phyloP scores from a whole-genome alignment of 2,888 invertebrate genomes.

The Patella depressa region DNA sequence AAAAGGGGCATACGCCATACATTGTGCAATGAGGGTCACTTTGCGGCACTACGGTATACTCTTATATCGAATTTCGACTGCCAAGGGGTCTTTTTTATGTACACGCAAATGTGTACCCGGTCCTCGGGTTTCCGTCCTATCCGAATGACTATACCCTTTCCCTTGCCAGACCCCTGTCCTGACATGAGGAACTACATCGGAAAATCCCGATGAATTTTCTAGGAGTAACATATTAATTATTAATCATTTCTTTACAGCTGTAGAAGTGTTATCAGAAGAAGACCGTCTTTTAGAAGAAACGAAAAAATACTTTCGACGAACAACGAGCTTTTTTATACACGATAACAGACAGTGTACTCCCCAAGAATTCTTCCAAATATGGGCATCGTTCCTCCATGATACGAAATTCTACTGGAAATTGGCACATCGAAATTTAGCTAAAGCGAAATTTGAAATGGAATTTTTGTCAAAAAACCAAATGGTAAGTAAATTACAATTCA shows the following conservation, averaged over 20 bases:
- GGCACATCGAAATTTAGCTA: conserved; percentile 62
- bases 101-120: too few species aligned
- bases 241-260: conserved; percentile 40
- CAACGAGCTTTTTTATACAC: conserved; percentile 51
- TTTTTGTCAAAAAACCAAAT: conserved; percentile 61
- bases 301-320: conserved; percentile 52
- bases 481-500: conserved; percentile 36
- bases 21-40: too few species aligned
- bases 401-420: conserved; percentile 57
- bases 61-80: too few species aligned
- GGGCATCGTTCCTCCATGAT: conserved; percentile 66
- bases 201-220: too few species aligned
- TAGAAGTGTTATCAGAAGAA: conserved; percentile 60
- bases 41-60: too few species aligned
- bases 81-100: too few species aligned
- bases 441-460: conserved; percentile 61
- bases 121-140: too few species aligned
- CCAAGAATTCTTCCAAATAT: conserved; percentile 58
- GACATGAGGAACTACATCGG: too few species aligned
- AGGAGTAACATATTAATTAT: too few species aligned
- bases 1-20: too few species aligned
- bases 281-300: conserved; percentile 57
- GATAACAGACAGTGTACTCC: conserved; percentile 46
- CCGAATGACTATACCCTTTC: too few species aligned
- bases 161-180: too few species aligned